Percentiles rank a stretch among this genome's conserved stretches.
Evolutionary conservation across 2,888 invertebrate species (phyloP).

Genomic region (Pristionchus exspectatus): DNA sequence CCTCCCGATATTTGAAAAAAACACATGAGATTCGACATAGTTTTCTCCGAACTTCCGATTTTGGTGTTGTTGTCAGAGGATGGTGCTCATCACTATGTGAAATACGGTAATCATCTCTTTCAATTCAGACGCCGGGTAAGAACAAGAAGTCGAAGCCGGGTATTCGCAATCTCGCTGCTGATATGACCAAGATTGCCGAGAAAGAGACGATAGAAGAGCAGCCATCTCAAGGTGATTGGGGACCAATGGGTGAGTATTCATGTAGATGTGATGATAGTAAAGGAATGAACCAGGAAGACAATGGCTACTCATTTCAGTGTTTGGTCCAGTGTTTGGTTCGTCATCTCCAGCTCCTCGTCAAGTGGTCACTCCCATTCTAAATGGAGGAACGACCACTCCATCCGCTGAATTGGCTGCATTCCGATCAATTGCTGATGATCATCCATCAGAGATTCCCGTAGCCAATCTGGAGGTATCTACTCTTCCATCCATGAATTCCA

Average conservation of each 20-base stretch:
- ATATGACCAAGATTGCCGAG: background rate
- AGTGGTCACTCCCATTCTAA: slow-evolving; percentile 23
- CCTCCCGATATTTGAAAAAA: background rate
- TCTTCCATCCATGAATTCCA: too few species aligned
- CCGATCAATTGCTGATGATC: slow-evolving; percentile 34
- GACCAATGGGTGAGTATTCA: background rate
- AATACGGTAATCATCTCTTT: background rate
- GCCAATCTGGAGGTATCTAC: background rate
- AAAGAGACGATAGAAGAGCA: background rate
- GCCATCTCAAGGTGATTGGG: background rate
- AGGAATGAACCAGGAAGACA: background rate
- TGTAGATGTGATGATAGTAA: background rate
- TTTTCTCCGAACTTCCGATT: too few species aligned
- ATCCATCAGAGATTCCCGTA: background rate
- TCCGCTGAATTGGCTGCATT: slow-evolving; percentile 35
- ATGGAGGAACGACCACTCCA: background rate
- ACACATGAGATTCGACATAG: background rate
- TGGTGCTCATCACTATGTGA: too few species aligned
- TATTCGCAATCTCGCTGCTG: background rate
- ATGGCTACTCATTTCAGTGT: background rate
- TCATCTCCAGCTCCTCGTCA: background rate
- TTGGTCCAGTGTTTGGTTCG: background rate
- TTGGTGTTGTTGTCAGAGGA: too few species aligned
- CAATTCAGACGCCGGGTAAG: background rate
- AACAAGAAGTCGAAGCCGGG: background rate